Conservation (phyloP, 1,140 invertebrate genomes). For the Microplitis demolitor region DNA sequence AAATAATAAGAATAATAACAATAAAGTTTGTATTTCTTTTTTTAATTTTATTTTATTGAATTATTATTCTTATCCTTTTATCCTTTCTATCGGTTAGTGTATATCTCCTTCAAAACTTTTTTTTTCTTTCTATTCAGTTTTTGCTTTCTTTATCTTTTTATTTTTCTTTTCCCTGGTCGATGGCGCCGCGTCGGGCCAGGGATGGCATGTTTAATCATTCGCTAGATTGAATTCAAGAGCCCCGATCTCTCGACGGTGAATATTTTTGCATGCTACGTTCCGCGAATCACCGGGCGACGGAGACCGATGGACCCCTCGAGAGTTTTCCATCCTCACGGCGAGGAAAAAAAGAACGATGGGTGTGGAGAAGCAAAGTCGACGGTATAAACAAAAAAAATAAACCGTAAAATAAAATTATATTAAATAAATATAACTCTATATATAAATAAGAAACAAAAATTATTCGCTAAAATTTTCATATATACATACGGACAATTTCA, state of each 20-base stretch:
- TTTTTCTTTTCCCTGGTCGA: slow-evolving; percentile 14
- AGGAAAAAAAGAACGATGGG: slow-evolving; percentile 1
- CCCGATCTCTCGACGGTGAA: slow-evolving; percentile 42
- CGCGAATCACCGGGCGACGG: slow-evolving; percentile 34
- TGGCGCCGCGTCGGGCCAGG: slow-evolving; percentile 26
- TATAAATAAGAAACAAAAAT: too few species aligned
- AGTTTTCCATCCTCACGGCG: slow-evolving; percentile 28
- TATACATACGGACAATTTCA: too few species aligned
- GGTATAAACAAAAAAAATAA: slow-evolving; percentile 1
- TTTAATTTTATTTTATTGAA: not conserved
- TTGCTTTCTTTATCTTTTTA: not conserved
- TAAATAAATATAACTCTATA: too few species aligned
- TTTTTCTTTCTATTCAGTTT: too few species aligned
- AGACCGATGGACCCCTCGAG: slow-evolving; percentile 27
- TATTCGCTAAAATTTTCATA: too few species aligned
- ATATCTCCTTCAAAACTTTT: too few species aligned
- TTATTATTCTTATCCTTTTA: not conserved
- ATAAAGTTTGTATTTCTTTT: too few species aligned
- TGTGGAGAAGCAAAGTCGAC: not conserved
- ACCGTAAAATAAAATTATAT: not conserved
- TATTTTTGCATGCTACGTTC: slow-evolving; percentile 45
- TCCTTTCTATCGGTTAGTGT: not conserved
- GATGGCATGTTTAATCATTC: slow-evolving; percentile 52
- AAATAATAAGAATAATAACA: not conserved
- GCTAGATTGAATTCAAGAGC: slow-evolving; percentile 47